Conservation (phyloP, 30 jellyfish, hydroid and myxozoan species). For the Aurelia aurita region DNA sequence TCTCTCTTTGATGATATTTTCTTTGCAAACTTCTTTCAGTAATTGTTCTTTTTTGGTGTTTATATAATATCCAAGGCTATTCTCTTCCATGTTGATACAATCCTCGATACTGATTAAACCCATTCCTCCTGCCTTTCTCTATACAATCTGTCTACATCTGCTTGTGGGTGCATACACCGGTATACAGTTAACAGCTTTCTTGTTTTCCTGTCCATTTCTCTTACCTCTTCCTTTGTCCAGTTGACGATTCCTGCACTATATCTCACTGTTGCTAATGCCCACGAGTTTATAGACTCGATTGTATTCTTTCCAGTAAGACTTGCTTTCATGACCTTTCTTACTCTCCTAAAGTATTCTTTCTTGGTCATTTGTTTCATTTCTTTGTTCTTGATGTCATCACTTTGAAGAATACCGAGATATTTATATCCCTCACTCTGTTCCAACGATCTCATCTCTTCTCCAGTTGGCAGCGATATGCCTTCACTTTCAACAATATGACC, state of each 20-base stretch:
- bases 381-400: neutral
- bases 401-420: neutral
- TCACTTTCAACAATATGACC: neutral
- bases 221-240: neutral
- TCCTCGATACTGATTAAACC: constrained; percentile 11
- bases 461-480: neutral
- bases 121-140: neutral
- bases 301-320: neutral
- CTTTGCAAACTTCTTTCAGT: constrained; percentile 1
- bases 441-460: neutral
- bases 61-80: constrained; percentile 7
- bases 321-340: neutral
- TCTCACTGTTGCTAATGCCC: neutral
- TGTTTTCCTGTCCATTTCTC: neutral
- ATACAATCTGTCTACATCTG: neutral
- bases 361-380: neutral
- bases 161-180: neutral
- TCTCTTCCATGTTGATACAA: neutral
- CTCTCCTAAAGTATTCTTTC: neutral
- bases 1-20: constrained; percentile 13
- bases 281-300: neutral
- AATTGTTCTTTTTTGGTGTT: neutral
- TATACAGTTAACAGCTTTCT: neutral
- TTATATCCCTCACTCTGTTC: neutral
- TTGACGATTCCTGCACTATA: neutral